Conservation (phyloP, 2,113 vertebrate genomes). For the Dunckerocampus dactyliophorus region DNA sequence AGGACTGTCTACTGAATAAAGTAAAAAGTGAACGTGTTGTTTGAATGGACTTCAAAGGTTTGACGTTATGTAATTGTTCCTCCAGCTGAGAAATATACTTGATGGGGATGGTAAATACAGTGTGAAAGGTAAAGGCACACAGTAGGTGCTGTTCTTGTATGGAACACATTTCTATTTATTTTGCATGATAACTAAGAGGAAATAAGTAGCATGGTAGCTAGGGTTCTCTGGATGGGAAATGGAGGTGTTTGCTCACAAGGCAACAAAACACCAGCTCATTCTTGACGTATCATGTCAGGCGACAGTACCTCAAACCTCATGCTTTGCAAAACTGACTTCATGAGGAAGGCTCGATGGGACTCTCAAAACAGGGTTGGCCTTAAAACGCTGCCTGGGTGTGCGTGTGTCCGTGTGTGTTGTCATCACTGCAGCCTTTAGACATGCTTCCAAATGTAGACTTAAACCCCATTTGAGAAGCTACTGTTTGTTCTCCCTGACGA, state of each 20-base stretch:
- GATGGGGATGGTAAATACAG: not conserved
- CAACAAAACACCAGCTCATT: conserved; percentile 20
- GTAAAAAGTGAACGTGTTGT: not conserved
- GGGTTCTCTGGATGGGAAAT: conserved; percentile 24
- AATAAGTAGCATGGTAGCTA: not conserved
- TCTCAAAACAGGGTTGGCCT: conserved; percentile 7
- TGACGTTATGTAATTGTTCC: not conserved
- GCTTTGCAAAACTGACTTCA: not conserved
- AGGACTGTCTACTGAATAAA: not conserved
- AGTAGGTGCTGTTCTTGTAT: conserved; percentile 34
- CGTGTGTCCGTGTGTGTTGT: conserved; percentile 9
- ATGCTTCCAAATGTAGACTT: conserved; percentile 29
- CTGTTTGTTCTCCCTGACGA: not conserved
- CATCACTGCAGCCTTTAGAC: conserved; percentile 28
- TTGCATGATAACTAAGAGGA: conserved; percentile 34
- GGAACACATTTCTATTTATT: conserved; percentile 34
- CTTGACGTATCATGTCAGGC: conserved; percentile 5
- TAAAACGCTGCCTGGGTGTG: conserved; percentile 21
- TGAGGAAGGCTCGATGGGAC: not conserved
- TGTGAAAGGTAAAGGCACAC: not conserved
- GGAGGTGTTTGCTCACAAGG: conserved; percentile 20
- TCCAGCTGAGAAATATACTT: not conserved
- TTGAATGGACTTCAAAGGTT: not conserved
- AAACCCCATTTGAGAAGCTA: conserved; percentile 10
- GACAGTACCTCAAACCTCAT: conserved; percentile 12